These are phyloP conservation scores for Acholoe squamosa DNA, from an alignment of 2,888 invertebrate genomes.

Conservation along the genomic window DNA sequence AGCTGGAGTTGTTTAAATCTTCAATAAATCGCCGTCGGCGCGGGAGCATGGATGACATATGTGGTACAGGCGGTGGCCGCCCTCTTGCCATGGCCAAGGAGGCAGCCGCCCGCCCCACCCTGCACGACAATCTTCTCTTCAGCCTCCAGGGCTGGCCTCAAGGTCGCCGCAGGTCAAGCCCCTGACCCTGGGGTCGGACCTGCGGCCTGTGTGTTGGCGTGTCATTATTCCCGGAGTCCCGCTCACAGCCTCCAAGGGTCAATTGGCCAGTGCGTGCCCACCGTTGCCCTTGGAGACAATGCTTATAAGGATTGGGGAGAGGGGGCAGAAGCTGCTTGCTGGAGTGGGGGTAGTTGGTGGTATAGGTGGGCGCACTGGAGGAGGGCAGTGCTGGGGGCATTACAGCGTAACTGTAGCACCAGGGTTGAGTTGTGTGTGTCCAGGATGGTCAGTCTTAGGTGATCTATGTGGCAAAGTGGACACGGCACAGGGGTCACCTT, in stretches of 20 bases:
- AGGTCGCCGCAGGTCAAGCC: slow-evolving; percentile 48
- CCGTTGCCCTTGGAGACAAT: slow-evolving; percentile 59
- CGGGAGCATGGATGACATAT: slow-evolving; percentile 61
- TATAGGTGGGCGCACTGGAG: neutral
- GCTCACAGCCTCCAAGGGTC: slow-evolving; percentile 27
- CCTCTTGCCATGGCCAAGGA: neutral
- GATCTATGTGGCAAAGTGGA: slow-evolving; percentile 58
- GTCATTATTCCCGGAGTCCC: slow-evolving; percentile 55
- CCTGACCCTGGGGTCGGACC: slow-evolving; percentile 17
- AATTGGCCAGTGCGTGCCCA: slow-evolving; percentile 54
- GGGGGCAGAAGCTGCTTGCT: neutral
- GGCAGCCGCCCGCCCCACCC: neutral
- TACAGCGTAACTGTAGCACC: neutral
- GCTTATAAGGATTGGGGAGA: neutral
- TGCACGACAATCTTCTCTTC: slow-evolving; percentile 60
- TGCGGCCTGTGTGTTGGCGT: slow-evolving; percentile 54
- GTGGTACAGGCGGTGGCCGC: neutral
- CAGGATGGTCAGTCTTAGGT: slow-evolving; percentile 33
- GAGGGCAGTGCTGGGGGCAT: neutral
- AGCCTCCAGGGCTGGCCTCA: slow-evolving; percentile 24
- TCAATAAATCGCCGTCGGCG: slow-evolving; percentile 54
- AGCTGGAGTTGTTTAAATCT: slow-evolving; percentile 59
- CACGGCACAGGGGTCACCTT: slow-evolving; percentile 55
- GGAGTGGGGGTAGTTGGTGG: neutral
- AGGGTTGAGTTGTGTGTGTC: slow-evolving; percentile 55